Base-by-base conservation (phyloP, 2,113 vertebrate genomes). In the Chloebia gouldiae region DNA sequence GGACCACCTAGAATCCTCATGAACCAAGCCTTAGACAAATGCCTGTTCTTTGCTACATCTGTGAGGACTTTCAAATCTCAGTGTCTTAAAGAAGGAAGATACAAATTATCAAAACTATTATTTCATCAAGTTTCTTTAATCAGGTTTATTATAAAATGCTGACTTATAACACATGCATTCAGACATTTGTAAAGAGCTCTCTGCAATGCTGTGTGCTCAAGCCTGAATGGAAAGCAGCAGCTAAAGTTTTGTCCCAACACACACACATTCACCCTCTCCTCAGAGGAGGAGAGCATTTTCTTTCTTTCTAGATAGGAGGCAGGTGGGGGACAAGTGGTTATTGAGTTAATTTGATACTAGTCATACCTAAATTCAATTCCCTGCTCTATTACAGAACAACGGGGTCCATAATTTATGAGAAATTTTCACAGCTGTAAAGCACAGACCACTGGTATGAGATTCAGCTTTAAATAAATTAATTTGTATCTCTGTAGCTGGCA, bases 1-100 rank as follows among this genome's bases (percentile, higher is more conserved):
- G 31, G 91, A 96, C 92, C 82, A 95, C 88, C 94, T 68, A 94
- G 42, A 71, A 78, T 64, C 83, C 61, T 60, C 77, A 86, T 22
- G 51, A 77, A 21, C 27, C 40, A 63, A 63, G 49, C 11, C 88
- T 78, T 63, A 86, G 50, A 75, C 23, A 80, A 90, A 64, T 33
- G 40, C 12, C 47, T n/a, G 27, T 11, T 81, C 61, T 87, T 71
- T 79, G 35, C 59, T 64, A 23, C 1, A 4, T 51, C 60, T 84
- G 13, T 40, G 33, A 90, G 25, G 33, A 73, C 27, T 80, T 78
- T 51, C 28, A 40, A 19, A 77, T 91, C 44, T 73, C 51, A 66
- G 2, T n/a, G 13, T 59, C 51, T 77, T 51, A 51, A 70, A 71
- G 50, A 78, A 60, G 76, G 39, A 73, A 50, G 27, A 76, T 19